A percentile compares a stretch with the other conserved stretches of the same genome.
Evolutionary conservation across 37 sponge, comb jelly and placozoan species (phyloP).

Genomic region (Mnemiopsis leidyi): DNA sequence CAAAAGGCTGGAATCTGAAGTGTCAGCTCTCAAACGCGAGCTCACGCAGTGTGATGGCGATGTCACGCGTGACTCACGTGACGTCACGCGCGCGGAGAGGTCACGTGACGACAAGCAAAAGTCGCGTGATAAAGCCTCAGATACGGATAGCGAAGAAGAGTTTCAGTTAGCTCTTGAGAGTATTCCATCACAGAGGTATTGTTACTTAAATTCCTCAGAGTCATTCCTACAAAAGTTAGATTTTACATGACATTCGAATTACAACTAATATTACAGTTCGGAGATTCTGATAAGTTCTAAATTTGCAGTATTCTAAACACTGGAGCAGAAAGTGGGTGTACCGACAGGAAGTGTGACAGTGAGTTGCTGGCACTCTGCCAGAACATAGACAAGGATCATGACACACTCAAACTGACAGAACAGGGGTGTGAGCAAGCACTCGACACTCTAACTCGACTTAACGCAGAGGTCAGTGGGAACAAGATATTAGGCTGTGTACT

Average conservation of each 20-base stretch:
- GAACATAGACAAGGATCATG: neutral
- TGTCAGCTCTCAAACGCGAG: neutral
- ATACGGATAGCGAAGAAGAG: conserved; percentile 26
- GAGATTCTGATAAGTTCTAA: too few relatives aligned
- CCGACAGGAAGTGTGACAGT: neutral
- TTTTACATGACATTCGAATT: too few relatives aligned
- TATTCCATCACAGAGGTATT: conserved; percentile 37
- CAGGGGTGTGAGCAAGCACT: neutral
- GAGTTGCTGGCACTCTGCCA: neutral
- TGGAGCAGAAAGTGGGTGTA: neutral
- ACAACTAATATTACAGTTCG: too few relatives aligned
- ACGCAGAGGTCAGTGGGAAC: conserved; percentile 20
- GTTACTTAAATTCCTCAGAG: neutral
- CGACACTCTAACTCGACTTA: neutral
- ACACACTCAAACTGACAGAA: neutral
- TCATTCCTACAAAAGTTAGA: too few relatives aligned
- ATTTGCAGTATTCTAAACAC: neutral
- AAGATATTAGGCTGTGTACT: too few relatives aligned
- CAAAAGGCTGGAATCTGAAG: conserved; percentile 1
- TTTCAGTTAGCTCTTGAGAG: conserved; percentile 57
- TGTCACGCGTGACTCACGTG: neutral
- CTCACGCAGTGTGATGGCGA: neutral
- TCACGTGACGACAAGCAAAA: neutral
- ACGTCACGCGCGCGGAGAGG: neutral
- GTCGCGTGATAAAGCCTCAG: neutral